Percentiles rank a stretch among this genome's conserved stretches.
Conservation (phyloP, 2,888 invertebrate genomes). For the Tridacna gigas region DNA sequence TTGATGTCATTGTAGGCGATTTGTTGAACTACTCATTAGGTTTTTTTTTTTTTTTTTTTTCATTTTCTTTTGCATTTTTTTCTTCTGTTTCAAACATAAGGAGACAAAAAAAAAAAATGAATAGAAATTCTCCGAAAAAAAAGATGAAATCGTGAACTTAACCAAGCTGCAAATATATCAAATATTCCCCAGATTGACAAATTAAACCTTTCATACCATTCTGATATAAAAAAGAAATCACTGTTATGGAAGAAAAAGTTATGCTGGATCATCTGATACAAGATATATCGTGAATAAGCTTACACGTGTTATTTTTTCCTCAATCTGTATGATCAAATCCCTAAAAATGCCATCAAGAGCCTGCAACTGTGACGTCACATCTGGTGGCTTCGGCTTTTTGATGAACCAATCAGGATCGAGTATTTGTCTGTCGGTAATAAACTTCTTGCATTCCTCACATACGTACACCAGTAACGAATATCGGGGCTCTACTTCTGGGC, state of each 20-base stretch:
- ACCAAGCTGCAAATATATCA: too few species aligned
- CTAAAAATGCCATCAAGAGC: conserved; percentile 36
- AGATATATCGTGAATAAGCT: background rate
- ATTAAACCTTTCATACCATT: background rate
- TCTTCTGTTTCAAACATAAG: too few species aligned
- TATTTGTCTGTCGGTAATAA: conserved; percentile 36
- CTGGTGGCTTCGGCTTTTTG: conserved; percentile 43
- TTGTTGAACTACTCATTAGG: too few species aligned
- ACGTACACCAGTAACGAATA: conserved; percentile 42
- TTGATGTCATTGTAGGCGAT: too few species aligned
- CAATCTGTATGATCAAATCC: conserved; percentile 23
- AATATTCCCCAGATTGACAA: too few species aligned
- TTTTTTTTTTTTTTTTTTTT: too few species aligned
- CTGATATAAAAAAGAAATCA: background rate
- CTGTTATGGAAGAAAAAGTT: background rate
- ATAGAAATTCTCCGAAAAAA: too few species aligned
- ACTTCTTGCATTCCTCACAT: conserved; percentile 41
- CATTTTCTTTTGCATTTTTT: too few species aligned
- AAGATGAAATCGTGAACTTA: too few species aligned
- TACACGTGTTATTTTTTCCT: conserved; percentile 33
- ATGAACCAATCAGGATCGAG: conserved; percentile 46
- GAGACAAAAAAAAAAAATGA: too few species aligned
- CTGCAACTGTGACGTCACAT: conserved; percentile 36
- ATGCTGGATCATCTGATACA: background rate
- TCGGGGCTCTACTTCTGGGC: conserved; percentile 50